Evolutionary conservation across 2,113 vertebrate genomes (phyloP), one percentile per base, ranked within the genome.

Genomic region (Falco punctatus): DNA sequence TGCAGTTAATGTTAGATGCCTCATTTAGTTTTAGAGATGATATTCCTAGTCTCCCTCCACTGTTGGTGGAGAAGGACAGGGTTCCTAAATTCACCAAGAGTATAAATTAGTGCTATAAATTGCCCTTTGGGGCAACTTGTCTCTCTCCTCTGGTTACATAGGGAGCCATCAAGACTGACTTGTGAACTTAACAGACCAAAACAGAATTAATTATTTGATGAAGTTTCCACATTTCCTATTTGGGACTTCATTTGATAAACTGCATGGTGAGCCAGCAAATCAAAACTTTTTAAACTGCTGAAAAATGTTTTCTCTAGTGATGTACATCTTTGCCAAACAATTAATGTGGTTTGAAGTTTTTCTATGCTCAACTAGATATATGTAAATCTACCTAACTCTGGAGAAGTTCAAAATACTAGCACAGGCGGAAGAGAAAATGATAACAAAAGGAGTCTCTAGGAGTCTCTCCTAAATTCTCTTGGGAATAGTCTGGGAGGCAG

Each of bases 161-260:
- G 22, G 15, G 35, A 95, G 49, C 40, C 58, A 85, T 57, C 66
- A 65, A 90, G 87, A 90, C 3, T 72, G 58, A 14, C 71, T 86
- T 65, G 18, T 69, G 71, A 94, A 83, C 23, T 59, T 77, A 92
- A 82, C 32, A 80, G 32, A 93, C 13, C 28, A 87, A 51, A 89
- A 93, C 5, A 78, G 54, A 93, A 30, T 33, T 79, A 79, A 95
- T 73, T 88, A 73, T 70, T 88, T 95, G 80, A 58, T 74, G 65
- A 62, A 21, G 69, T 20, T 79, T 94, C 86, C 59, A 44, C 65
- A 80, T 73, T 90, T 88, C 70, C 58, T n/a, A 74, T 93, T 85
- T 70, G 95, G 44, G 72, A 92, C 73, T 38, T 95, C 38, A 67
- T 66, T 86, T 77, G 49, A 93, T 75, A 86, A 96, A 94, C 59